Conservation (phyloP, 2,888 invertebrate species). For the Rotaria sp. region DNA sequence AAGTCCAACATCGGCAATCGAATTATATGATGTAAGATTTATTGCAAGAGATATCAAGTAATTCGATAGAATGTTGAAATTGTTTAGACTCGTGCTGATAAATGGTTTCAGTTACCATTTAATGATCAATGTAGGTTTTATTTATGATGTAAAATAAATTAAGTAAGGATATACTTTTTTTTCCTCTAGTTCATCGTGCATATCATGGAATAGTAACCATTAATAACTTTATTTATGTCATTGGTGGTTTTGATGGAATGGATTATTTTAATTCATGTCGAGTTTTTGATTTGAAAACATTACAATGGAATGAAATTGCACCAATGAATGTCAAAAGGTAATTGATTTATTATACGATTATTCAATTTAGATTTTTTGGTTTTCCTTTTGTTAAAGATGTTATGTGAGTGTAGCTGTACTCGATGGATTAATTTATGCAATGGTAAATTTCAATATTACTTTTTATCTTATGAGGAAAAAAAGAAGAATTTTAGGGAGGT, state of each 20-base stretch:
- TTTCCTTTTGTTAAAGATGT: constrained; percentile 59
- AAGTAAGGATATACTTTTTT: neutral
- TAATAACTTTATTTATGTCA: constrained; percentile 73
- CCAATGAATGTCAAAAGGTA: constrained; percentile 77
- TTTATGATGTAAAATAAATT: constrained; percentile 41
- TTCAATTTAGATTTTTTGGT: neutral
- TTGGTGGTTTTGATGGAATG: constrained; percentile 83
- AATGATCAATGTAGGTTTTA: constrained; percentile 17
- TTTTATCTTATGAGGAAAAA: neutral
- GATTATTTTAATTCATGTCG: constrained; percentile 78
- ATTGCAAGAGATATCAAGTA: neutral
- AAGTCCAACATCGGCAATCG: constrained; percentile 66
- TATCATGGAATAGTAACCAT: constrained; percentile 87
- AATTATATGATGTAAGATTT: constrained; percentile 49
- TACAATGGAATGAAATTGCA: constrained; percentile 73
- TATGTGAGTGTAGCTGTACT: constrained; percentile 82
- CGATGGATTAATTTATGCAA: constrained; percentile 61
- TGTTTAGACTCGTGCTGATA: constrained; percentile 48
- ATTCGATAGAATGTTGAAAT: neutral
- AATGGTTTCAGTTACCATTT: constrained; percentile 46
- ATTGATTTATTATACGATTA: neutral
- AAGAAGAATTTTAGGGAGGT: constrained; percentile 57
- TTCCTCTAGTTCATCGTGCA: constrained; percentile 67
- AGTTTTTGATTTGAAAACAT: constrained; percentile 75
- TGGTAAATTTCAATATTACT: constrained; percentile 42